Conservation (phyloP, 2,113 vertebrate species). For the Nipponia nippon region DNA sequence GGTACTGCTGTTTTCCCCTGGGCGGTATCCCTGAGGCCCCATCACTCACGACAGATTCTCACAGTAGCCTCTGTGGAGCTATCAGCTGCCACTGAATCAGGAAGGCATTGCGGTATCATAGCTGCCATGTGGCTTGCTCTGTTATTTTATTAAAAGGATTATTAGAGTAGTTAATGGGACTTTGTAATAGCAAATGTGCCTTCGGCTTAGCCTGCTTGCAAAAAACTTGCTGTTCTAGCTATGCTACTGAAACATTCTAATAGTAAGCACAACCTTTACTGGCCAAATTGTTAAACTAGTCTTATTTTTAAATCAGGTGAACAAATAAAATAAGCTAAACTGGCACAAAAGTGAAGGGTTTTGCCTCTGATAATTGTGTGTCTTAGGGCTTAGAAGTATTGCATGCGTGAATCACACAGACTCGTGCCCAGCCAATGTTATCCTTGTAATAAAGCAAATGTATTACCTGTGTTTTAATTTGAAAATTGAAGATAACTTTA, state of each 20-base stretch:
- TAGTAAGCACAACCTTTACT: not conserved
- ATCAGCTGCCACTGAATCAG: not conserved
- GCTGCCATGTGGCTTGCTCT: not conserved
- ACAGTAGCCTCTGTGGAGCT: not conserved
- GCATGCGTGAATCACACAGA: not conserved
- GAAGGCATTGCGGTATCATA: not conserved
- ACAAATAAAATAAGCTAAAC: not conserved
- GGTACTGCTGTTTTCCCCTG: accelerated
- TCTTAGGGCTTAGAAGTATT: not conserved
- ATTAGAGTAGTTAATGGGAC: not conserved
- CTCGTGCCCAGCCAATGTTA: not conserved
- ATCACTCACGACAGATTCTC: not conserved
- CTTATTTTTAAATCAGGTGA: not conserved
- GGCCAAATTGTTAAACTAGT: not conserved
- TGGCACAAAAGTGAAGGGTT: not conserved
- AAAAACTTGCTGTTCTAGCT: not conserved
- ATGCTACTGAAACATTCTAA: not conserved
- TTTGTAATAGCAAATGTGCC: not conserved
- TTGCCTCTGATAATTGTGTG: not conserved
- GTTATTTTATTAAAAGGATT: not conserved
- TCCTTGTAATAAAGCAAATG: not conserved
- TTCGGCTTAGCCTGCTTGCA: not conserved
- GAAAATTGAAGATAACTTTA: not conserved
- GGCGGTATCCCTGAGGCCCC: not conserved
- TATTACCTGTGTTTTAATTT: not conserved